These are phyloP conservation scores for Melanogrammus aeglefinus DNA, from an alignment of 2,797 vertebrate species.

Conservation along the genomic window DNA sequence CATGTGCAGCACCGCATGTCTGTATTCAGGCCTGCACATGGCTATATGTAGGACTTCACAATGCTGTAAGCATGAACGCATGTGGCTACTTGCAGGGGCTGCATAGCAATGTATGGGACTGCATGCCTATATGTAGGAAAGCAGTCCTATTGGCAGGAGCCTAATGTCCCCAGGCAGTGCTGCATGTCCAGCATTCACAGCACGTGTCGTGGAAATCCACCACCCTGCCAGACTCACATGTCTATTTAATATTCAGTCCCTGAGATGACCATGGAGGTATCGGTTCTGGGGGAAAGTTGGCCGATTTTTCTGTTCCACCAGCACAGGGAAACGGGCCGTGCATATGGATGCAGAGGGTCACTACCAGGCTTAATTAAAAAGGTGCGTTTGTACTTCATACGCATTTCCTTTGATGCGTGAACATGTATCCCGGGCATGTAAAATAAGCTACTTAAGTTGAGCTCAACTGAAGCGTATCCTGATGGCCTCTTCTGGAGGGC, in stretches of 20 bases:
- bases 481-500: conserved; percentile 60
- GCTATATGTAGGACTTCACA: too few species aligned
- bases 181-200: too few species aligned
- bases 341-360: conserved; percentile 37
- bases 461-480: conserved; percentile 59
- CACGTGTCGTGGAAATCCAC: too few species aligned
- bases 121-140: too few species aligned
- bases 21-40: too few species aligned
- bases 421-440: conserved; percentile 60
- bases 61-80: too few species aligned
- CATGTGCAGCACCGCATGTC: too few species aligned
- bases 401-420: conserved; percentile 59
- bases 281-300: conserved; percentile 18
- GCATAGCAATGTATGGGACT: too few species aligned
- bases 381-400: conserved; percentile 25
- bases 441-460: conserved; percentile 66
- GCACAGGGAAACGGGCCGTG: conserved; percentile 18
- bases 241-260: neutral
- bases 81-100: too few species aligned
- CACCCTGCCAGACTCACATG: conserved; percentile 13
- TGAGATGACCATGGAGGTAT: conserved; percentile 31
- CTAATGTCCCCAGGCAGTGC: too few species aligned
- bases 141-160: too few species aligned
- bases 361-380: conserved; percentile 63
- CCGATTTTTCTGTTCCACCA: conserved; percentile 38